Percentiles rank a stretch among this genome's conserved stretches.
Conservation (phyloP, 2,113 vertebrate genomes). For the Aegithalos caudatus region DNA sequence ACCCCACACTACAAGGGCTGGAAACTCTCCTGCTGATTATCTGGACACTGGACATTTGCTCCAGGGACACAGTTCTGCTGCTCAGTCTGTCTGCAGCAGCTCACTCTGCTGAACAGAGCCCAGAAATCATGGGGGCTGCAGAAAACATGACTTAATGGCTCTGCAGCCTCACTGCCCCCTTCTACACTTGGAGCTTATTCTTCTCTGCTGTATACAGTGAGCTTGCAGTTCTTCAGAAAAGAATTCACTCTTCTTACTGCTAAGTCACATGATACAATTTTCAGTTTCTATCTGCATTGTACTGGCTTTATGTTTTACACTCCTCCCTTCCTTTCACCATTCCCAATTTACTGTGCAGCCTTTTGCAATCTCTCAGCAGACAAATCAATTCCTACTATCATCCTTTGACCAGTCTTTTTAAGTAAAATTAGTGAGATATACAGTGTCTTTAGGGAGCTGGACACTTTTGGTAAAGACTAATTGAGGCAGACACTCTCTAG, state of each 20-base stretch:
- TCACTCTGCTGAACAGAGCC: background rate
- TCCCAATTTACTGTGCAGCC: background rate
- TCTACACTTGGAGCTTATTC: background rate
- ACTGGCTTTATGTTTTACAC: background rate
- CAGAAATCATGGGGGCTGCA: background rate
- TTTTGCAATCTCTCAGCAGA: background rate
- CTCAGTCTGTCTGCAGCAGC: background rate
- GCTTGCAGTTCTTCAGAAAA: background rate
- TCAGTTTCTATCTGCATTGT: background rate
- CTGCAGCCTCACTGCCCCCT: background rate
- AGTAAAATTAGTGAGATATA: background rate
- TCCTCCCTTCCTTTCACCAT: background rate
- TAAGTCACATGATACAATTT: background rate
- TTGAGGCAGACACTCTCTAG: background rate
- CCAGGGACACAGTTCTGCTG: background rate
- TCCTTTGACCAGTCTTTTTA: background rate
- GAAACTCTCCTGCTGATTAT: background rate
- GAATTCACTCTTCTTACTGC: background rate
- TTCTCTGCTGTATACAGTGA: background rate
- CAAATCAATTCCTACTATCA: background rate
- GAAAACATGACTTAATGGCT: background rate
- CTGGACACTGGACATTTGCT: rapidly evolving
- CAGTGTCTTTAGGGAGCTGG: background rate
- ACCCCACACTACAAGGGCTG: background rate
- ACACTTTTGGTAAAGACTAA: background rate